Percentiles rank a stretch among this genome's conserved stretches.
Evolutionary conservation across 2,888 invertebrate species (phyloP).

Genomic region (Ophioninae sp.): DNA sequence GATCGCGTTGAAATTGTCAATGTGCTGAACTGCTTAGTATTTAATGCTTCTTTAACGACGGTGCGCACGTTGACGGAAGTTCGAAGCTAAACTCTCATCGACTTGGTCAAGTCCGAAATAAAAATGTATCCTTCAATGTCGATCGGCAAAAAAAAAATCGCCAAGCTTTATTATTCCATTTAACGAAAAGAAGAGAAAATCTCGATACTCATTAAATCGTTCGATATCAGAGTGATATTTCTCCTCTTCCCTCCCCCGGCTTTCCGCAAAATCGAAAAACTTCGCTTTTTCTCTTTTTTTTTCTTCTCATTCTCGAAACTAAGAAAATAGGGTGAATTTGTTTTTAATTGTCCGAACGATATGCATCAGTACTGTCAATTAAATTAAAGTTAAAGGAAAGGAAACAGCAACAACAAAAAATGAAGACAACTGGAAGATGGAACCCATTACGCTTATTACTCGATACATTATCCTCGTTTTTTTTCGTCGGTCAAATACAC

Average conservation of each 20-base stretch:
- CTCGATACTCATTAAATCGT: slow-evolving; percentile 37
- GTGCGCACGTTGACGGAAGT: not conserved
- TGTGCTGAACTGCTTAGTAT: not conserved
- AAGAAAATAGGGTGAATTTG: slow-evolving; percentile 66
- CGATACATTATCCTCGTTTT: slow-evolving; percentile 17
- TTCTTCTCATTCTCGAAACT: slow-evolving; percentile 66
- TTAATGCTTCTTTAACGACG: not conserved
- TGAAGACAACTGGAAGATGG: slow-evolving; percentile 16
- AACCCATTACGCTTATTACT: slow-evolving; percentile 22
- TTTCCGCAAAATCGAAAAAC: slow-evolving; percentile 20
- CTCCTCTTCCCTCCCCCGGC: slow-evolving; percentile 18
- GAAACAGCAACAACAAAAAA: not conserved
- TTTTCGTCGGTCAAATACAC: not conserved
- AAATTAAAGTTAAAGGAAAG: slow-evolving; percentile 71
- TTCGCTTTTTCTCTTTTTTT: not conserved
- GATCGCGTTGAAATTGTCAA: not conserved
- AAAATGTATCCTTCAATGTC: not conserved
- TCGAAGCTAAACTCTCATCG: not conserved
- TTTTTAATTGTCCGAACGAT: slow-evolving; percentile 69
- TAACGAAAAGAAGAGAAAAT: slow-evolving; percentile 13
- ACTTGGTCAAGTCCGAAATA: not conserved
- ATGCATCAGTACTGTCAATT: slow-evolving; percentile 77
- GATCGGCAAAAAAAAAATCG: slow-evolving; percentile 50
- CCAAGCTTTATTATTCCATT: slow-evolving; percentile 33
- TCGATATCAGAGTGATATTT: slow-evolving; percentile 34